phyloP scores from a whole-genome alignment of 2,113 vertebrate genomes.

The Arenaria interpres region DNA sequence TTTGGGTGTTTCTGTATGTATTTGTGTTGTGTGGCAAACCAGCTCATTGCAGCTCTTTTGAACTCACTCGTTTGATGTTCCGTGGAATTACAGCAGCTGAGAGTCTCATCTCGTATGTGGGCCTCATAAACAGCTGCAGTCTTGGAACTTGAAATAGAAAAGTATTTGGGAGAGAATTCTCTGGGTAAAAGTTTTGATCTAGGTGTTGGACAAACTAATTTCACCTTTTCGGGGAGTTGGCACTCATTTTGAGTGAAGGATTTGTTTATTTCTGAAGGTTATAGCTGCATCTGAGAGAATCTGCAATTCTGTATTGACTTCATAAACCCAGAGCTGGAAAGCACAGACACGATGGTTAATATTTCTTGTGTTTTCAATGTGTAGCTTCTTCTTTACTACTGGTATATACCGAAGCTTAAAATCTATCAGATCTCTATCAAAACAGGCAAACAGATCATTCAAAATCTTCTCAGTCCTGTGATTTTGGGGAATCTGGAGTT shows the following conservation, averaged over 20 bases:
- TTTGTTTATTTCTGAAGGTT: not conserved
- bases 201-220: not conserved
- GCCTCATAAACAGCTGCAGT: not conserved
- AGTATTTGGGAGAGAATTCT: not conserved
- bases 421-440: not conserved
- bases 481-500: not conserved
- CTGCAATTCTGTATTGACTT: not conserved
- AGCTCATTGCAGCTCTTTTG: not conserved
- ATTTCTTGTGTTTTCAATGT: not conserved
- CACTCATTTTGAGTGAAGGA: not conserved
- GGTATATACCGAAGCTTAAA: not conserved
- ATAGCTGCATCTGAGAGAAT: not conserved
- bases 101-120: fast-evolving
- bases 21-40: not conserved
- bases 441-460: not conserved
- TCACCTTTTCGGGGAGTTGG: not conserved
- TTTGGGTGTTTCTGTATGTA: not conserved
- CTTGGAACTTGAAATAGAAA: not conserved
- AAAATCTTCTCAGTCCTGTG: not conserved
- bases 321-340: not conserved
- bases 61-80: not conserved
- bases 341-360: not conserved
- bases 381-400: not conserved
- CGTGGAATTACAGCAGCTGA: fast-evolving
- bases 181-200: not conserved